Evolutionary conservation across 2,888 invertebrate genomes (phyloP).

Genomic region (Julus scanicus): DNA sequence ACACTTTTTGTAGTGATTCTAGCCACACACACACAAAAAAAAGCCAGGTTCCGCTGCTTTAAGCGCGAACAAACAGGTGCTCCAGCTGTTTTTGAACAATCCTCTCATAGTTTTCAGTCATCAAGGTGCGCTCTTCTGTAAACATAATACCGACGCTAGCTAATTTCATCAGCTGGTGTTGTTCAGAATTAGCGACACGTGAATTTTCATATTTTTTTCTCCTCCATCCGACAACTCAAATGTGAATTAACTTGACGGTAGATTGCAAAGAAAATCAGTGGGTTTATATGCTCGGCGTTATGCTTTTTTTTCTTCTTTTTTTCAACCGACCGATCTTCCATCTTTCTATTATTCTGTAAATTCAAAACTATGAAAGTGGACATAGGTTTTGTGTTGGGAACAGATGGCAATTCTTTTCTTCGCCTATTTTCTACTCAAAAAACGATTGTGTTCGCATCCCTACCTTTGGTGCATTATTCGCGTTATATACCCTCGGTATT

Average conservation of each 20-base stretch:
- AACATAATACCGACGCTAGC: not conserved
- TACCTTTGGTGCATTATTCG: not conserved
- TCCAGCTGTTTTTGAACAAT: constrained; percentile 1
- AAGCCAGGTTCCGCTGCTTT: not conserved
- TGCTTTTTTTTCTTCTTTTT: not conserved
- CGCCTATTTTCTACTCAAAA: not conserved
- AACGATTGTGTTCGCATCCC: not conserved
- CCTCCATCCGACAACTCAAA: too few species aligned
- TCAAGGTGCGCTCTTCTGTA: not conserved
- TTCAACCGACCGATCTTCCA: not conserved
- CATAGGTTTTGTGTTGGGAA: not conserved
- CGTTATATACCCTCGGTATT: not conserved
- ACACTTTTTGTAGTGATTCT: not conserved
- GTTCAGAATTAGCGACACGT: not conserved
- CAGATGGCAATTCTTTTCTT: not conserved
- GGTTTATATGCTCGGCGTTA: not conserved
- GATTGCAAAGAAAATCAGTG: not conserved
- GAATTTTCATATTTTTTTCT: not conserved
- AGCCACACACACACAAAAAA: not conserved
- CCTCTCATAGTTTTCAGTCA: not conserved
- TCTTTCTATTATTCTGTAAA: not conserved
- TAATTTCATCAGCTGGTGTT: not conserved
- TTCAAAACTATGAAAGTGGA: not conserved
- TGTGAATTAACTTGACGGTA: not conserved
- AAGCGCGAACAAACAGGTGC: constrained; percentile 17